phyloP scores from a whole-genome alignment of 1,140 invertebrate species.

The Pristionchus pacificus region DNA sequence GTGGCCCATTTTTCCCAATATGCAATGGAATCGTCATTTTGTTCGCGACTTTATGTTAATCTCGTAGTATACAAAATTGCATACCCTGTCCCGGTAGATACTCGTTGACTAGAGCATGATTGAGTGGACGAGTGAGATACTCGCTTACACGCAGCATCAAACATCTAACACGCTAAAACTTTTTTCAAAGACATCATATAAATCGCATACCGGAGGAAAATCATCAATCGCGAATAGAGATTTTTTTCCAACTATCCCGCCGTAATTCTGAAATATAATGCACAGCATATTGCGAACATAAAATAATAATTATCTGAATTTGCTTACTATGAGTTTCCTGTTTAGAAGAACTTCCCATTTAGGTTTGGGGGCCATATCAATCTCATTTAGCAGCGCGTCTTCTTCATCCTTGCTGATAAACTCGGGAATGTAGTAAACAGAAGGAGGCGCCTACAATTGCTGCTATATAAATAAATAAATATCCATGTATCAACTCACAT shows the following conservation, averaged over 20 bases:
- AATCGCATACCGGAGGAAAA: background rate
- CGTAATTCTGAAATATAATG: background rate
- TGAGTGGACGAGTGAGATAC: conserved; percentile 62
- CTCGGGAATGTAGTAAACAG: background rate
- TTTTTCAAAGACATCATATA: too few relatives aligned
- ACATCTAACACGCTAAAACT: background rate
- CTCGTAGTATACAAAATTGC: too few relatives aligned
- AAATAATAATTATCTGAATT: background rate
- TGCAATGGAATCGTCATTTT: too few relatives aligned
- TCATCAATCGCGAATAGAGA: background rate
- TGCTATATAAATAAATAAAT: too few relatives aligned
- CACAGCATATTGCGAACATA: too few relatives aligned
- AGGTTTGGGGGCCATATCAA: background rate
- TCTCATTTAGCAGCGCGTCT: background rate
- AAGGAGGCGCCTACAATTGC: background rate
- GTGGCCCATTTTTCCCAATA: too few relatives aligned
- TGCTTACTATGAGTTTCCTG: background rate
- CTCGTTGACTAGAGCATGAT: conserved; percentile 94
- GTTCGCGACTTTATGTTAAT: too few relatives aligned
- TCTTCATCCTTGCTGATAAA: background rate
- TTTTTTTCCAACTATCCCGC: background rate
- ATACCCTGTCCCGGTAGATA: conserved; percentile 85
- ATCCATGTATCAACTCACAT: too few relatives aligned
- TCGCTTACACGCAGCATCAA: background rate
- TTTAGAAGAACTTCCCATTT: background rate